phyloP scores from a whole-genome alignment of 2,888 invertebrate genomes.

The Psylliodes chrysocephalus region DNA sequence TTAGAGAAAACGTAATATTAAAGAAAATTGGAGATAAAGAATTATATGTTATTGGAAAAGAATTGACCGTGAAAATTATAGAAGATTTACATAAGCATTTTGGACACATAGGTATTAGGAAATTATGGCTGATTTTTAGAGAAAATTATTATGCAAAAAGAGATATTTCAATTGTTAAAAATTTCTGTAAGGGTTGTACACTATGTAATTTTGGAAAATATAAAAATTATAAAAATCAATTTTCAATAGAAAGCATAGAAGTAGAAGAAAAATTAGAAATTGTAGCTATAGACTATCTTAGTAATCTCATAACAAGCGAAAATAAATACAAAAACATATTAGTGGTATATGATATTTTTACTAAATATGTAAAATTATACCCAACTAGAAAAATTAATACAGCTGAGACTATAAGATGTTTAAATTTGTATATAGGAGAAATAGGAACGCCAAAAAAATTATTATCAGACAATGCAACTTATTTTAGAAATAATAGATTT shows the following conservation, averaged over 20 bases:
- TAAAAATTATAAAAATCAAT: neutral
- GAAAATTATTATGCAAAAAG: too few relatives aligned
- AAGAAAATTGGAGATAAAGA: neutral
- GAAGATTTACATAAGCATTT: constrained; percentile 5
- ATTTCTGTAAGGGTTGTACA: too few relatives aligned
- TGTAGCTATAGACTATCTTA: neutral
- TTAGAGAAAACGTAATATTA: neutral
- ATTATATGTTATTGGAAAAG: neutral
- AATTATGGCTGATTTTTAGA: neutral
- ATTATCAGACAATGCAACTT: neutral
- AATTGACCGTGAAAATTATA: neutral
- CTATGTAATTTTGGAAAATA: neutral
- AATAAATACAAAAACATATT: neutral
- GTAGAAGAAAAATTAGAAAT: neutral
- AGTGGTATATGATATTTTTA: constrained; percentile 3
- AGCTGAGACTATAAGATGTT: neutral
- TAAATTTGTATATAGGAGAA: neutral
- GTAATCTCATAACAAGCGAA: neutral
- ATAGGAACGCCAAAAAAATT: neutral
- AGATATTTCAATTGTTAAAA: too few relatives aligned
- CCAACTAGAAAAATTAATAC: neutral
- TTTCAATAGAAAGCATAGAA: neutral
- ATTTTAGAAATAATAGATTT: neutral
- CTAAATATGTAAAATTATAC: constrained; percentile 1
- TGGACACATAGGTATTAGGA: constrained; percentile 36